These are phyloP conservation scores for Synanceia verrucosa DNA, from an alignment of 2,797 vertebrate genomes.

Conservation along the genomic window DNA sequence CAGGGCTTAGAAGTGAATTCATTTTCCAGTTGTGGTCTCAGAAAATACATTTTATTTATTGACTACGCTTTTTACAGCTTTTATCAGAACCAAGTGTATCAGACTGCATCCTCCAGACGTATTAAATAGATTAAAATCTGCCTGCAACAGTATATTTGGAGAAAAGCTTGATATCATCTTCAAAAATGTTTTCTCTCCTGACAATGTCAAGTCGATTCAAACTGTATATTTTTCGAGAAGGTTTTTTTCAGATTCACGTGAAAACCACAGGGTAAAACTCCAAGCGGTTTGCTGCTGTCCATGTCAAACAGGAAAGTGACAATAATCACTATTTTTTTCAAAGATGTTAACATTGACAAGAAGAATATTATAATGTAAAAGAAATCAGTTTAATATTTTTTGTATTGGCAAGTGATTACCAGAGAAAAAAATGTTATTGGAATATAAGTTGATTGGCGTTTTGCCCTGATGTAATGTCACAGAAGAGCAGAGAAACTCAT, in stretches of 20 bases:
- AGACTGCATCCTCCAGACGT: conserved; percentile 7
- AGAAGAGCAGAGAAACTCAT: background rate
- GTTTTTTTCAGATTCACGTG: background rate
- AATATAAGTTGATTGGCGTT: background rate
- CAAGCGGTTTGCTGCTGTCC: background rate
- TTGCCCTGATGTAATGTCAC: background rate
- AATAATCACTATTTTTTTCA: too few relatives aligned
- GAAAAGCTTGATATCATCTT: background rate
- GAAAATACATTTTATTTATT: conserved; percentile 23
- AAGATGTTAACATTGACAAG: background rate
- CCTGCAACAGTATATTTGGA: background rate
- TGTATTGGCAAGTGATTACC: background rate
- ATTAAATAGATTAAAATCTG: conserved; percentile 3
- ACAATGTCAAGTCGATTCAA: background rate
- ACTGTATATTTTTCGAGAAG: background rate
- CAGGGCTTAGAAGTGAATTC: conserved; percentile 18
- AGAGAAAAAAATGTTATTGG: background rate
- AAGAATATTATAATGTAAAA: too few relatives aligned
- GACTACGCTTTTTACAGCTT: conserved; percentile 3
- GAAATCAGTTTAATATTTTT: background rate
- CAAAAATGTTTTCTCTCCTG: background rate
- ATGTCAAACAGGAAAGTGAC: background rate
- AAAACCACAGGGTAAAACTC: background rate
- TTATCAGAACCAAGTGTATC: conserved; percentile 9
- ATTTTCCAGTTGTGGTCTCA: conserved; percentile 12